phyloP scores from a whole-genome alignment of 2,888 invertebrate genomes.

The Polydrusus cervinus region DNA sequence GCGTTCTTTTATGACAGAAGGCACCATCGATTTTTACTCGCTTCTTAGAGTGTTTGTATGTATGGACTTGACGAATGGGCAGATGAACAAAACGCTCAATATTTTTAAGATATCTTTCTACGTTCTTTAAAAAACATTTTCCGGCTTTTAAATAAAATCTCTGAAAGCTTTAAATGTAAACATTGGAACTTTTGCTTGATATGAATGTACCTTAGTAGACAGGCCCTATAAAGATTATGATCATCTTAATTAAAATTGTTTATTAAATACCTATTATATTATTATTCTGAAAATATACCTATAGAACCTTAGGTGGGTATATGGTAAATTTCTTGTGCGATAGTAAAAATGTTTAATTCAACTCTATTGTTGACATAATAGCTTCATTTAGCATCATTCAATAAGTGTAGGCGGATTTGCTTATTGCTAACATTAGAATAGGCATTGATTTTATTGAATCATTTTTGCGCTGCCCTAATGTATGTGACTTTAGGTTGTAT shows the following conservation, averaged over 20 bases:
- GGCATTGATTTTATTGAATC: conserved; percentile 14
- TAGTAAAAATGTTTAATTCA: conserved; percentile 1
- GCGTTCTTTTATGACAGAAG: conserved; percentile 55
- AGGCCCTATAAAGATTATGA: too few species aligned
- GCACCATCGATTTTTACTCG: conserved; percentile 63
- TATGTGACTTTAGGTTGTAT: too few species aligned
- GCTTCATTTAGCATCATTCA: not conserved
- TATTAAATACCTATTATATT: too few species aligned
- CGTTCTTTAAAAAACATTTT: not conserved
- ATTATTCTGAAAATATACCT: too few species aligned
- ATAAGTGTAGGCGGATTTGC: conserved; percentile 33
- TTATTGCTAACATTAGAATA: conserved; percentile 21
- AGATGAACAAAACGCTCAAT: conserved; percentile 17
- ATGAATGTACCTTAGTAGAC: too few species aligned
- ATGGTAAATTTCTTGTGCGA: too few species aligned
- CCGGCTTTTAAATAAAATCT: not conserved
- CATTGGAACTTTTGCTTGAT: too few species aligned
- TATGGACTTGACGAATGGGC: conserved; percentile 52
- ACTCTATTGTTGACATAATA: conserved; percentile 45
- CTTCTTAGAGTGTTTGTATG: conserved; percentile 61
- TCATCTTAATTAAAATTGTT: too few species aligned
- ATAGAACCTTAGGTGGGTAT: too few species aligned
- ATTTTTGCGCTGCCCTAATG: conserved; percentile 7
- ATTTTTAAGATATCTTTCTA: not conserved
- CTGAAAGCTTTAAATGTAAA: not conserved